Conservation (phyloP, 2,797 vertebrate genomes). For the Cuculus canorus region DNA sequence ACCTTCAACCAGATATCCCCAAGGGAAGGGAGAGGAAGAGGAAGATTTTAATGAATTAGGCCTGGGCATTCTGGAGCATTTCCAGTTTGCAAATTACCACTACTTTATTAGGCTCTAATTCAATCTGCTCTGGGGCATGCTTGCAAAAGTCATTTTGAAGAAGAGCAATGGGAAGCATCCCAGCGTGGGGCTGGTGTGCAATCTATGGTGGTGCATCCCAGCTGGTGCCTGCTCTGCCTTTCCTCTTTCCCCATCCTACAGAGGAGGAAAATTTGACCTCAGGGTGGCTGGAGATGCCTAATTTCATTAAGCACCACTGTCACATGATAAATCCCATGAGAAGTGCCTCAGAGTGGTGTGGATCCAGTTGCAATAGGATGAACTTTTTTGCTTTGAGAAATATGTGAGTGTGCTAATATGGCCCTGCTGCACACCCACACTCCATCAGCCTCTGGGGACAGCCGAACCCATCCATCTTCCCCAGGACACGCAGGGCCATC, state of each 20-base stretch:
- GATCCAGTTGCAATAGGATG: not conserved
- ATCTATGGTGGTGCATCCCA: not conserved
- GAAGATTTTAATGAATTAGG: constrained; percentile 45
- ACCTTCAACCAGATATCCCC: not conserved
- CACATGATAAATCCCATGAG: not conserved
- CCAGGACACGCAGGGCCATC: fast-evolving
- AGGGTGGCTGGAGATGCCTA: not conserved
- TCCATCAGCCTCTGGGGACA: not conserved
- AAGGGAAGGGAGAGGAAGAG: constrained; percentile 9
- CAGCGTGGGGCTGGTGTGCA: too few species aligned
- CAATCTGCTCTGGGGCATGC: not conserved
- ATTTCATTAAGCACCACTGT: not conserved
- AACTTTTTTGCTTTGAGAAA: not conserved
- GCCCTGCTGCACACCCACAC: not conserved
- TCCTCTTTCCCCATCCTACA: not conserved
- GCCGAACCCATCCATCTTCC: not conserved
- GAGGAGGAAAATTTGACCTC: not conserved
- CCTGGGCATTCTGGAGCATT: constrained; percentile 21
- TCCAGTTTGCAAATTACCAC: constrained; percentile 57
- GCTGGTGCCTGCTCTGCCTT: not conserved
- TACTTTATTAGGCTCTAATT: constrained; percentile 54
- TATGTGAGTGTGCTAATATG: not conserved
- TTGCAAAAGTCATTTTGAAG: constrained; percentile 34
- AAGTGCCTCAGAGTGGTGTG: not conserved
- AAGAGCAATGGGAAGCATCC: not conserved